These are phyloP conservation scores for Clepsis dumicolana DNA, from an alignment of 2,888 invertebrate species.

Conservation along the genomic window DNA sequence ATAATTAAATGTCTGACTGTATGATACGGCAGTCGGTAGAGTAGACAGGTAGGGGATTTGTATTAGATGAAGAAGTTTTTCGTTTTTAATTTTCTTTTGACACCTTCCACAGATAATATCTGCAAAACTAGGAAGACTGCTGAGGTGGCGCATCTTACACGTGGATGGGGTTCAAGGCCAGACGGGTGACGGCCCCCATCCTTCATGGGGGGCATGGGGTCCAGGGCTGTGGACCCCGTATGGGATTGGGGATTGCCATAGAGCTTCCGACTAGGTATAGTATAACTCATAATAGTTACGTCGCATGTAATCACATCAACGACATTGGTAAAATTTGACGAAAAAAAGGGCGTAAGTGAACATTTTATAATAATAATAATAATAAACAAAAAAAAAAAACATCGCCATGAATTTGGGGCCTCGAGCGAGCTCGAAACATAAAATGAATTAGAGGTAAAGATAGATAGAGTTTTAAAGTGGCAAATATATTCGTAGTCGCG, in stretches of 20 bases:
- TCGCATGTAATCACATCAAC: too few relatives aligned
- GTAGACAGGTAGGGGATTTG: background rate
- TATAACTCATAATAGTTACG: background rate
- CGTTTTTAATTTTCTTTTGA: background rate
- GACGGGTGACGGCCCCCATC: conserved; percentile 5
- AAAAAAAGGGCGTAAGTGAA: too few relatives aligned
- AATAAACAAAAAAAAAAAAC: too few relatives aligned
- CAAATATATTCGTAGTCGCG: too few relatives aligned
- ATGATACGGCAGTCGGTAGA: background rate
- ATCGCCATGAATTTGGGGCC: too few relatives aligned
- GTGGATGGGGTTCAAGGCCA: conserved; percentile 1
- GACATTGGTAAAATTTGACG: too few relatives aligned
- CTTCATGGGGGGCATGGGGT: conserved; percentile 5
- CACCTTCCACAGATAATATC: background rate
- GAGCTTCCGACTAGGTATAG: background rate
- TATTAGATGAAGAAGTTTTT: background rate
- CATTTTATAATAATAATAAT: too few relatives aligned
- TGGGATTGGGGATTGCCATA: background rate
- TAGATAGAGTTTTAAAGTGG: too few relatives aligned
- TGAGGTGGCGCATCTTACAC: conserved; percentile 12
- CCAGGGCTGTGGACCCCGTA: background rate
- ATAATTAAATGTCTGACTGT: too few relatives aligned
- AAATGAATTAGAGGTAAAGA: too few relatives aligned
- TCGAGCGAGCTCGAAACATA: too few relatives aligned
- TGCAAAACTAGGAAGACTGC: background rate